Evolutionary conservation across 2,113 vertebrate genomes (phyloP), one percentile per base, ranked within the genome.

Genomic region (Halichoeres trimaculatus): DNA sequence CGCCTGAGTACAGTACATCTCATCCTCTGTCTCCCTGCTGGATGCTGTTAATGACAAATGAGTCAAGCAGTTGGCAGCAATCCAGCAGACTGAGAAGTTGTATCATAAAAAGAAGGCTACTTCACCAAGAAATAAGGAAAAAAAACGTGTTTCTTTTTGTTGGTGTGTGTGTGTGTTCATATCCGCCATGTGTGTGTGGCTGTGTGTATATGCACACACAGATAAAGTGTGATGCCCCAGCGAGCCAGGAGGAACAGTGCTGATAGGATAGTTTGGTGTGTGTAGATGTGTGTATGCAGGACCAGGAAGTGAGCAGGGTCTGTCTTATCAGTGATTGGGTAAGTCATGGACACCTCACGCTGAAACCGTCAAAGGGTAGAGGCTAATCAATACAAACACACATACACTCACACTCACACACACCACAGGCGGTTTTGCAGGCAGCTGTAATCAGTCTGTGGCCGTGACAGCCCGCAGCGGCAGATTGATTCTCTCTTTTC

Each of bases 391-490:
- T 65, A 67, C 55, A 57, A 35, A 58, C 62, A 23, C 53, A 17
- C 74, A 36, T 40, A 58, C 59, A 51, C 57, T 56, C 65, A 70
- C 43, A 51, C 66, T 17, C 23, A 61, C 40, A 55, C 61, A 47
- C 34, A 53, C 52, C 47, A 30, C 61, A 59, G 70, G 48, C 72
- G 66, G 66, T 80, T 80, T 66, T 79, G 80, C 70, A 81, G 75
- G 72, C 70, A 84, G 70, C 73, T 83, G 70, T 68, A 76, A 88
- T 88, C 85, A 86, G 75, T 82, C 75, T 61, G 70, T 13, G 19
- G 57, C 53, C 40, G 54, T 69, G 63, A 62, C 66, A 70, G 64
- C 72, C 34, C 55, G 36, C 19, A 40, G 64, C 71, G 84, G 54
- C 64, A 76, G 76, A 86, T 81, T 86, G 84, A 85, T 85, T 78